A percentile compares a stretch with the other conserved stretches of the same genome.
These are phyloP conservation scores for Drosophila equinoxialis DNA, from an alignment of 1,140 invertebrate genomes.

Conservation along the genomic window DNA sequence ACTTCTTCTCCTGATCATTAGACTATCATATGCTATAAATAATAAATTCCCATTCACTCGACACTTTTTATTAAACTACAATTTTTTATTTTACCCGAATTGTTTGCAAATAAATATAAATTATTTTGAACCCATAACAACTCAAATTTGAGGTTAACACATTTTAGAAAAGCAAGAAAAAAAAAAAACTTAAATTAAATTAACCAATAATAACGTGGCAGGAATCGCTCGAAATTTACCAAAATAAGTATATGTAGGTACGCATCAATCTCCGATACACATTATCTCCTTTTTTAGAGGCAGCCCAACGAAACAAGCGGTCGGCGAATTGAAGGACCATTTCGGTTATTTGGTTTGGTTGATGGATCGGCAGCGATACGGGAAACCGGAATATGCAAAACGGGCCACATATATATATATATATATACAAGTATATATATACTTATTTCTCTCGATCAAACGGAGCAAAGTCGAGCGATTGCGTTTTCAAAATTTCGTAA, in stretches of 20 bases:
- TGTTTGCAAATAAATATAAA: constrained; percentile 43
- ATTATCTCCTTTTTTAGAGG: constrained; percentile 19
- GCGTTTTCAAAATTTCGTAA: too few species aligned
- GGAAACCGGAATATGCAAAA: too few species aligned
- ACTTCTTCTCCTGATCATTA: neutral
- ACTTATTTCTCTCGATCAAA: too few species aligned
- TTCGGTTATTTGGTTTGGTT: too few species aligned
- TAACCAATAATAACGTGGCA: constrained; percentile 4
- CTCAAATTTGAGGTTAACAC: constrained; percentile 44
- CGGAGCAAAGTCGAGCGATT: too few species aligned
- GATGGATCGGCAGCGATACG: neutral
- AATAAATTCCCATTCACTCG: neutral
- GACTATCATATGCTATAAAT: too few species aligned
- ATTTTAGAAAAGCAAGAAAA: constrained; percentile 4
- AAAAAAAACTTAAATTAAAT: neutral
- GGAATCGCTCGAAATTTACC: constrained; percentile 20
- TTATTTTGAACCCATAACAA: constrained; percentile 46
- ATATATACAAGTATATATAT: too few species aligned
- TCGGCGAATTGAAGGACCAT: neutral
- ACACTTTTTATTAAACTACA: constrained; percentile 32
- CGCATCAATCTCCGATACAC: neutral
- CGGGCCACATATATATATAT: too few species aligned
- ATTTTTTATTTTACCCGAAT: constrained; percentile 58
- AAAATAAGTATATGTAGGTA: neutral
- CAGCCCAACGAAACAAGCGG: constrained; percentile 12